These are phyloP conservation scores for Ceuthmochares aereus DNA, from an alignment of 2,113 vertebrate genomes.

Conservation along the genomic window DNA sequence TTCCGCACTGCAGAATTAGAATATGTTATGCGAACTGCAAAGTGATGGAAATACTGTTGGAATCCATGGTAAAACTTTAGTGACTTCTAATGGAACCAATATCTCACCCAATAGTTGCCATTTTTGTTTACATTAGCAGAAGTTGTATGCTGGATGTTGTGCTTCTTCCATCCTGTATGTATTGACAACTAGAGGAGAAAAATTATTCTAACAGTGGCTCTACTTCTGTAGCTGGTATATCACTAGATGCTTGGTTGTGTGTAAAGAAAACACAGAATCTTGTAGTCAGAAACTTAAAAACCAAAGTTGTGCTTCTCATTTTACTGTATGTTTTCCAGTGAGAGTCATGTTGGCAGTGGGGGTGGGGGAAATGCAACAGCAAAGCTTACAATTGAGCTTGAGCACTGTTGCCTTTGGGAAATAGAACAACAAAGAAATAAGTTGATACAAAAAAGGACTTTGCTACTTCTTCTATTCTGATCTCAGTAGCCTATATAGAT, in stretches of 20 bases:
- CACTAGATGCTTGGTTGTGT: not conserved
- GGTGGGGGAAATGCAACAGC: not conserved
- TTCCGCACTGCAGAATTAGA: not conserved
- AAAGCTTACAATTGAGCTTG: not conserved
- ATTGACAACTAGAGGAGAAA: not conserved
- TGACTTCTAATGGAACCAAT: not conserved
- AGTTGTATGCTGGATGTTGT: not conserved
- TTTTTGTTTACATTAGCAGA: not conserved
- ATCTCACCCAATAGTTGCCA: not conserved
- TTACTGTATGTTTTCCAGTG: not conserved
- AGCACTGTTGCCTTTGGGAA: not conserved
- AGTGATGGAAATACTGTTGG: not conserved
- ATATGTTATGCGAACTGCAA: not conserved
- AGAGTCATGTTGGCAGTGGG: fast-evolving
- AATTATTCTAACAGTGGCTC: not conserved
- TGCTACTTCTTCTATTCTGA: not conserved
- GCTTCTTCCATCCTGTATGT: not conserved
- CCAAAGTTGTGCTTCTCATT: not conserved
- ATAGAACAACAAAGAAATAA: not conserved
- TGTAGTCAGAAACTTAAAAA: not conserved
- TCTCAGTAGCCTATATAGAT: not conserved
- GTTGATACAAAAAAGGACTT: not conserved
- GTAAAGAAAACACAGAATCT: not conserved
- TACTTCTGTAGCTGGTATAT: not conserved
- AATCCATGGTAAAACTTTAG: not conserved